These are phyloP conservation scores for Mantis religiosa DNA, from an alignment of 2,888 invertebrate species.

Conservation along the genomic window DNA sequence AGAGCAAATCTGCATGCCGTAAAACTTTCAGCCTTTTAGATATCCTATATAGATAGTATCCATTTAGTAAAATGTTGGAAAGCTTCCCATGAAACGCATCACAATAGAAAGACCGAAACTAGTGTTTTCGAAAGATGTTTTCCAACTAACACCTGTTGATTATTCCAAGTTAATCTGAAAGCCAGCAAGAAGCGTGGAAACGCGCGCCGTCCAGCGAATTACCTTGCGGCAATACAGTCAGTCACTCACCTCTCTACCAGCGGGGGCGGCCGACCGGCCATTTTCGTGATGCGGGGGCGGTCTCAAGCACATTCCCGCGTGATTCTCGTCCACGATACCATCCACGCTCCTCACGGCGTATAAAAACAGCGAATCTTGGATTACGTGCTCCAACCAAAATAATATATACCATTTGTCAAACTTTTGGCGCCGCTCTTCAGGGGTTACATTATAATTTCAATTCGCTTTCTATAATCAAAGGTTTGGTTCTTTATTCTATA, in stretches of 20 bases:
- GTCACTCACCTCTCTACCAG: not conserved
- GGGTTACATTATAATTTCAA: not conserved
- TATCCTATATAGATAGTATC: too few species aligned
- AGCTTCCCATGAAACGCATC: too few species aligned
- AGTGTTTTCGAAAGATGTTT: too few species aligned
- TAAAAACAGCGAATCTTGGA: not conserved
- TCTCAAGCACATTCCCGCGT: not conserved
- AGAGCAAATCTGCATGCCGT: too few species aligned
- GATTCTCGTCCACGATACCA: not conserved
- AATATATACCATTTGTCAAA: not conserved
- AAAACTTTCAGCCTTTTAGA: too few species aligned
- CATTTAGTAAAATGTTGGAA: too few species aligned
- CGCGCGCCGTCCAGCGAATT: not conserved
- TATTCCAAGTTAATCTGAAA: too few species aligned
- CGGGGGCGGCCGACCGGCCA: not conserved
- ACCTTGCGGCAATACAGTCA: not conserved
- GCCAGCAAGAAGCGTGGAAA: not conserved
- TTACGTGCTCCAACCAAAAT: not conserved
- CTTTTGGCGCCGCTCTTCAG: not conserved
- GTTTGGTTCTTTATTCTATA: not conserved
- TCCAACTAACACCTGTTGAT: too few species aligned
- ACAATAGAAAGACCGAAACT: too few species aligned
- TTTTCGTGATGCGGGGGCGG: constrained; percentile 10
- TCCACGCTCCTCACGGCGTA: not conserved
- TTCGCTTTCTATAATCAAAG: not conserved